Conservation (phyloP, 2,888 invertebrate genomes). For the Catocala fraxini region DNA sequence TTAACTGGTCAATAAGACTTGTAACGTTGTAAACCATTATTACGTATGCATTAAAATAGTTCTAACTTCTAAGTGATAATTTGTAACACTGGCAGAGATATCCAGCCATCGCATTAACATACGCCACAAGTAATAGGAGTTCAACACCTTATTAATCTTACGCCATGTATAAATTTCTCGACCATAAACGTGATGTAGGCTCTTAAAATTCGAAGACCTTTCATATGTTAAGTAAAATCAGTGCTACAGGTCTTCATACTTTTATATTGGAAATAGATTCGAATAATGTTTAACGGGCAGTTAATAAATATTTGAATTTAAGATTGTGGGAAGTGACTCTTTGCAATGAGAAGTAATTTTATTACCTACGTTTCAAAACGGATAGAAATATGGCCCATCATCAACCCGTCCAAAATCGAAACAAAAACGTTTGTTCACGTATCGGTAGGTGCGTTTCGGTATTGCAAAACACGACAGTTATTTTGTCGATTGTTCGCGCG, state of each 20-base stretch:
- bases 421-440: slow-evolving; percentile 34
- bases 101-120: slow-evolving; percentile 20
- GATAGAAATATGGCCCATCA: slow-evolving; percentile 27
- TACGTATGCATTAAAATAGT: slow-evolving; percentile 19
- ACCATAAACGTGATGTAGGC: slow-evolving; percentile 17
- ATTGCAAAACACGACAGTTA: slow-evolving; percentile 54
- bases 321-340: slow-evolving; percentile 42
- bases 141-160: slow-evolving; percentile 39
- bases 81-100: slow-evolving; percentile 15
- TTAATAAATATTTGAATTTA: slow-evolving; percentile 44
- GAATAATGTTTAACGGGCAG: slow-evolving; percentile 28
- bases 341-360: slow-evolving; percentile 19
- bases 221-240: slow-evolving; percentile 36
- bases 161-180: slow-evolving; percentile 32
- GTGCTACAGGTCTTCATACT: slow-evolving; percentile 44
- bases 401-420: slow-evolving; percentile 22
- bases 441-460: slow-evolving; percentile 35
- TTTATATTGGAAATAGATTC: slow-evolving; percentile 41
- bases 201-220: slow-evolving; percentile 21
- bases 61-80: slow-evolving; percentile 10
- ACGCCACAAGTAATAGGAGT: slow-evolving; percentile 23
- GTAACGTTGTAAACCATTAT: slow-evolving; percentile 19
- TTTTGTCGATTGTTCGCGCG: slow-evolving; percentile 54
- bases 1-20: slow-evolving; percentile 20
- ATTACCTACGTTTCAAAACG: slow-evolving; percentile 22